Evolutionary conservation across 2,113 vertebrate genomes (phyloP).

Genomic region (Ciconia boyciana): DNA sequence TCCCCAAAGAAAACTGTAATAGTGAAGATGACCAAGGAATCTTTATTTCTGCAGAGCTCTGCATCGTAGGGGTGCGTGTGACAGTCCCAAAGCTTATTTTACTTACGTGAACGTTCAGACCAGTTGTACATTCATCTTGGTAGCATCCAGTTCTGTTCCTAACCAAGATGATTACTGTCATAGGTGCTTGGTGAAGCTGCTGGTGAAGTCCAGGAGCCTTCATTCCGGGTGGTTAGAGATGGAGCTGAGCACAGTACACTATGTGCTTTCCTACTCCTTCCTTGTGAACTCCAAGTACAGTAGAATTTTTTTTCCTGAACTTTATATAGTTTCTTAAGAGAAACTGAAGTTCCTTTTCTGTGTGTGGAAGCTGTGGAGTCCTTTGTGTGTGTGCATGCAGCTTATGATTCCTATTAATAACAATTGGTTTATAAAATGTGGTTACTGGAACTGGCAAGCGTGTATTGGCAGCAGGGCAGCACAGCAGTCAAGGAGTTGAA

Average conservation of each 20-base stretch:
- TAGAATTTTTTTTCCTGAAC: neutral
- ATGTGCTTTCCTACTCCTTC: neutral
- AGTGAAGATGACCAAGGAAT: neutral
- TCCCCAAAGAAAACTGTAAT: neutral
- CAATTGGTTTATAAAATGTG: slow-evolving; percentile 5
- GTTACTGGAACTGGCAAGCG: neutral
- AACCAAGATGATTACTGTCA: neutral
- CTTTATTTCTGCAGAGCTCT: neutral
- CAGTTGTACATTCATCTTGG: neutral
- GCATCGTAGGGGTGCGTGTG: rapidly evolving
- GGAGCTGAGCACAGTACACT: neutral
- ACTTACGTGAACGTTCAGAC: rapidly evolving
- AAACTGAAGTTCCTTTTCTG: neutral
- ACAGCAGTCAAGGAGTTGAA: neutral
- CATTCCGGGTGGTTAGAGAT: neutral
- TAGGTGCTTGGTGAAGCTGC: neutral
- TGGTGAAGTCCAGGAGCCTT: neutral
- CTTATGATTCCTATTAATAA: neutral
- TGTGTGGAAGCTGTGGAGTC: neutral
- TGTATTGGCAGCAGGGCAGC: neutral
- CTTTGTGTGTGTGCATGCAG: neutral
- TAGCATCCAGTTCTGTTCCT: neutral
- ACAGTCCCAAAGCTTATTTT: neutral
- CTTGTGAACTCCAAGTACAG: neutral
- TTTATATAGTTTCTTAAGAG: neutral